A percentile compares a stretch with the other conserved stretches of the same genome.
phyloP scores from a whole-genome alignment of 2,797 vertebrate species.

The Rhinophrynus dorsalis region DNA sequence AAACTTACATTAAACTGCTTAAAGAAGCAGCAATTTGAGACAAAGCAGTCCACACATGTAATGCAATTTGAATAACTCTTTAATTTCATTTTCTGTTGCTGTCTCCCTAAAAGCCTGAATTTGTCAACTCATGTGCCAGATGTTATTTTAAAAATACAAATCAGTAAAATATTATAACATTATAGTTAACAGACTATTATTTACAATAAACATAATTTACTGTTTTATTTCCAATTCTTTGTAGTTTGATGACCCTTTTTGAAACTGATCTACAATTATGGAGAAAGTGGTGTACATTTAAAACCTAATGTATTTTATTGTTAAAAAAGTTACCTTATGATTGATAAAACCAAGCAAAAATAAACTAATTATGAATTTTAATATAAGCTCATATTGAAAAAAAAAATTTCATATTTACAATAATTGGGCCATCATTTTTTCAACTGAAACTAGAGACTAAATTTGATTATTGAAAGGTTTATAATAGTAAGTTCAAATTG shows the following conservation, averaged over 20 bases:
- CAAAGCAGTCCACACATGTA: slow-evolving; percentile 75
- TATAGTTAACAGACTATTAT: too few relatives aligned
- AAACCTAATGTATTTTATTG: background rate
- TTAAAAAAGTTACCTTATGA: background rate
- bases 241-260: too few relatives aligned
- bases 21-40: slow-evolving; percentile 72
- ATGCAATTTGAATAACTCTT: slow-evolving; percentile 66
- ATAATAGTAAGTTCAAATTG: background rate
- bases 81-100: slow-evolving; percentile 62
- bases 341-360: too few relatives aligned
- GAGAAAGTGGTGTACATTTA: background rate
- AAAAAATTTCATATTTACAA: too few relatives aligned
- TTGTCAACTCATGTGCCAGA: too few relatives aligned
- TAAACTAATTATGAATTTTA: too few relatives aligned
- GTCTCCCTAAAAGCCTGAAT: too few relatives aligned
- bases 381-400: too few relatives aligned
- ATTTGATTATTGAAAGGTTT: background rate
- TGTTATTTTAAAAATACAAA: too few relatives aligned
- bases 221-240: too few relatives aligned
- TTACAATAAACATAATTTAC: too few relatives aligned
- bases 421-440: background rate
- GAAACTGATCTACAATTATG: background rate
- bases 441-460: background rate
- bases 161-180: too few relatives aligned
- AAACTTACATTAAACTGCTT: slow-evolving; percentile 63